These are phyloP conservation scores for Hypanus sabinus DNA, from an alignment of 2,113 vertebrate species.

Conservation along the genomic window DNA sequence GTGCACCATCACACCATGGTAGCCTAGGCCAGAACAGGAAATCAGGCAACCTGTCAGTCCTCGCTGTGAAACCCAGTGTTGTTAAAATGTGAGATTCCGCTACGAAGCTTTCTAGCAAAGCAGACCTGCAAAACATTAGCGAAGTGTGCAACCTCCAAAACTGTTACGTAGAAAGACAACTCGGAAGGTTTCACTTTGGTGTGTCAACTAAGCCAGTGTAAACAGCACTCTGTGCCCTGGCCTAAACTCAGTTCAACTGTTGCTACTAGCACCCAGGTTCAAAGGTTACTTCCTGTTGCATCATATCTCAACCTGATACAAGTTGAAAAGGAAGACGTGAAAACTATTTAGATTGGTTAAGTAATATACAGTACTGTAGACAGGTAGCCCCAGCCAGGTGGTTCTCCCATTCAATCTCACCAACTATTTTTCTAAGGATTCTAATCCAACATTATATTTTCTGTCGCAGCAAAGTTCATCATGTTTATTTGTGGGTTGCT, in stretches of 20 bases:
- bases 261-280: not conserved
- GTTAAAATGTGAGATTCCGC: not conserved
- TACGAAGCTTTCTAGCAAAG: conserved; percentile 12
- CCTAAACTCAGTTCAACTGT: not conserved
- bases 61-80: conserved; percentile 24
- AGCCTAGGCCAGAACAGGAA: conserved; percentile 9
- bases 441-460: too few species aligned
- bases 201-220: not conserved
- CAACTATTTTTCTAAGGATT: too few species aligned
- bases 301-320: not conserved
- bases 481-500: too few species aligned
- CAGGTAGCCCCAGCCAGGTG: too few species aligned
- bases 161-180: not conserved
- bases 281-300: not conserved
- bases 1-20: not conserved
- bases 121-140: not conserved
- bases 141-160: not conserved
- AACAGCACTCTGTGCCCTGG: not conserved
- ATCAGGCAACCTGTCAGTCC: not conserved
- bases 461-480: too few species aligned
- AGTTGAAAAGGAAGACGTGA: not conserved
- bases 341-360: not conserved
- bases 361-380: too few species aligned
- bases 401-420: too few species aligned
- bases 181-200: not conserved